phyloP scores from a whole-genome alignment of 2,797 vertebrate species.

The Sebastes vulpes region DNA sequence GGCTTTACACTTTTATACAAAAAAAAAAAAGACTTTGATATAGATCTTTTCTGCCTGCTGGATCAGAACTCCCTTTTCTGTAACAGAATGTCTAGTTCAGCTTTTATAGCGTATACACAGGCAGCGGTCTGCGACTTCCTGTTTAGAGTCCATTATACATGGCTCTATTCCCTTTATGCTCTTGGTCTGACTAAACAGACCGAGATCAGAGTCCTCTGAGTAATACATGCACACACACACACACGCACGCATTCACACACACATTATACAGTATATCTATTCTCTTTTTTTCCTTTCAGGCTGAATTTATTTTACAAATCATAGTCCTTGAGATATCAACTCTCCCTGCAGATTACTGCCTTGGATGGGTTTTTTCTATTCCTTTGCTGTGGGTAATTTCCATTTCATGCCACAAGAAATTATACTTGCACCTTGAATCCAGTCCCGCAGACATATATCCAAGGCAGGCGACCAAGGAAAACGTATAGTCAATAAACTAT shows the following conservation, averaged over 20 bases:
- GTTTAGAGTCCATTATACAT: conserved; percentile 38
- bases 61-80: conserved; percentile 24
- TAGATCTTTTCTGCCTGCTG: conserved; percentile 20
- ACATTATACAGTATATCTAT: not conserved
- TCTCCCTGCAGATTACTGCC: conserved; percentile 40
- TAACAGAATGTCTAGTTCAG: conserved; percentile 19
- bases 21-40: conserved; percentile 13
- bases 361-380: conserved; percentile 21
- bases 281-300: conserved; percentile 16
- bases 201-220: conserved; percentile 28
- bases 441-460: conserved; percentile 2
- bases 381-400: conserved; percentile 20
- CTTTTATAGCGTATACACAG: conserved; percentile 9
- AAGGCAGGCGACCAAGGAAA: not conserved
- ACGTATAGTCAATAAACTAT: conserved; percentile 1
- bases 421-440: conserved; percentile 8
- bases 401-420: conserved; percentile 35
- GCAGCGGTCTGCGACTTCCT: conserved; percentile 30
- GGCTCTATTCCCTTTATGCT: conserved; percentile 32
- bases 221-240: conserved; percentile 5
- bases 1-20: conserved; percentile 64
- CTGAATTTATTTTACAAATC: conserved; percentile 37
- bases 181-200: conserved; percentile 39
- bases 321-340: conserved; percentile 40
- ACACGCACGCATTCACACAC: not conserved